phyloP scores from a whole-genome alignment of 2,113 vertebrate genomes.

The Strigops habroptila region DNA sequence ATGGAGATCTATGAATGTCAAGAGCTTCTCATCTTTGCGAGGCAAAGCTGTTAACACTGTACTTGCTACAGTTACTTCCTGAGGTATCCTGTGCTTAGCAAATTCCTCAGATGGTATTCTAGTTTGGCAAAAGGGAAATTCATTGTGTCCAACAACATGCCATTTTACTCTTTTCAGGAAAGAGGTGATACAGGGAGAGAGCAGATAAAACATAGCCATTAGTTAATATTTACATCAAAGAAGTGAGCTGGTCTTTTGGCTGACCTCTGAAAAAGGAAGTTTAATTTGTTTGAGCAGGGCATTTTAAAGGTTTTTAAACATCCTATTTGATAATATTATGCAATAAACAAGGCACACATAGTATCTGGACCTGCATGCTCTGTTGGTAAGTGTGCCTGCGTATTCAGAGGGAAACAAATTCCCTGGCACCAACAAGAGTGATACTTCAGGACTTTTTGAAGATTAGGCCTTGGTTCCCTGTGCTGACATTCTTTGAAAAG shows the following conservation, averaged over 20 bases:
- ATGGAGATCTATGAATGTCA: background rate
- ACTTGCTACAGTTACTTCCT: background rate
- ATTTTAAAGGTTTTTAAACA: background rate
- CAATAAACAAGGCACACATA: background rate
- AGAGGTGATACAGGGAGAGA: background rate
- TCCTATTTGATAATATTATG: background rate
- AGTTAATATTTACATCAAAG: background rate
- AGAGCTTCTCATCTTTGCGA: background rate
- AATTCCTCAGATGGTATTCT: background rate
- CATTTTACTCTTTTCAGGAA: background rate
- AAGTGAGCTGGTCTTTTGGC: background rate
- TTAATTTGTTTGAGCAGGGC: background rate
- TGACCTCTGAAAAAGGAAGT: background rate
- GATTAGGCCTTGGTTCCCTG: constrained; percentile 37
- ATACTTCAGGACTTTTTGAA: constrained; percentile 34
- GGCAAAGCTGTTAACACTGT: background rate
- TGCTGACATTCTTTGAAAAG: constrained; percentile 51
- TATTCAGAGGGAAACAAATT: background rate
- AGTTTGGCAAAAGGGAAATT: background rate
- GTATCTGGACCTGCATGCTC: background rate
- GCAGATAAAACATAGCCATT: background rate
- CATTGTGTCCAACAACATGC: background rate
- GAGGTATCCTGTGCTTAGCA: background rate
- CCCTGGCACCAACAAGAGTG: background rate
- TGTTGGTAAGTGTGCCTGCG: background rate